Evolutionary conservation across 2,888 invertebrate genomes (phyloP), one percentile per base, ranked within the genome.

Genomic region (Drosophila testacea): DNA sequence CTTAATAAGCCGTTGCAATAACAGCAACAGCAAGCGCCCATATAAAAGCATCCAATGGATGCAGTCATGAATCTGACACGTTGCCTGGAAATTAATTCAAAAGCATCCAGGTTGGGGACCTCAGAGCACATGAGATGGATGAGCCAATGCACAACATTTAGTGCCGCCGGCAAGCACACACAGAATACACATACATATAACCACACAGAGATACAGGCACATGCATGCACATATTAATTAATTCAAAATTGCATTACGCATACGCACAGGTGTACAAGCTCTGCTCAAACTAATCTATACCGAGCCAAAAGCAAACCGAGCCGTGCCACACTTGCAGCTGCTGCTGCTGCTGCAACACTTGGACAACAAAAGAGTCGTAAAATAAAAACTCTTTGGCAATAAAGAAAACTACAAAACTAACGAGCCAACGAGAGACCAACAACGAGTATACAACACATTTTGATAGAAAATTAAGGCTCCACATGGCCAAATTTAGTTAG

Each of bases 231-330:
- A 83, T 73, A 84, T 84, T 84, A 84, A 84, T 84, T 84, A 84
- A 84, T 84, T 72, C 87, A 84, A 82, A 84, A 84, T 84, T 82
- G 82, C 69, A 84, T 84, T 87, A 81, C 78, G 85, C 77, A 83
- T 79, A 83, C 79, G 83, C 79, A 87, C 84, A 87, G 86, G 79
- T 83, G 83, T 81, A 66, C 75, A 64, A 32, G 65, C 67, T 66
- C 32, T 48, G 66, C 61, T 55, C 38, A 69, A 77, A 69, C 73
- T 65, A 77, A 77, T 57, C 64, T 44, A 16, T 42, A 34, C 13
- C 47, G 36, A 56, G 34, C 10, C 27, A 9, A 57, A 28, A 38
- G 5, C 27, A 9, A 57, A 28, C 44, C 7, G 39, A 44, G 39
- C n/a, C 44, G 48, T 56, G 50, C 54, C 44, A 39, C 50, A 60